A percentile compares a stretch with the other conserved stretches of the same genome.
Evolutionary conservation across 2,113 vertebrate genomes (phyloP).

Genomic region (Thunnus maccoyii): DNA sequence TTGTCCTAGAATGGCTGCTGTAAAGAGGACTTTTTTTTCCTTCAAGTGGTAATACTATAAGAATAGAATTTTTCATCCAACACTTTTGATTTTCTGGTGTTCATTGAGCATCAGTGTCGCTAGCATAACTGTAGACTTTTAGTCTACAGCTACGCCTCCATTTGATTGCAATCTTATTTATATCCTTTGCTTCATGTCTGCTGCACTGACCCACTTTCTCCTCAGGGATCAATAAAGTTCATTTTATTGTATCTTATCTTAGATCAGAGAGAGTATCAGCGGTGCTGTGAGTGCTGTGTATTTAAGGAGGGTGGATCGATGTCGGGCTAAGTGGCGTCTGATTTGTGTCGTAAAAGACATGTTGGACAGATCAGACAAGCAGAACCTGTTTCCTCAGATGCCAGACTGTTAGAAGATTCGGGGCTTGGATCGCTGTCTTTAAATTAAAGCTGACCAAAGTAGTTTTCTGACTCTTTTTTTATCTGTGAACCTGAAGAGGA

Average conservation of each 20-base stretch:
- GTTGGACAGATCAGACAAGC: slow-evolving; percentile 7
- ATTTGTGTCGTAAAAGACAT: not conserved
- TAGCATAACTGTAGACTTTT: too few species aligned
- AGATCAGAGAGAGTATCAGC: not conserved
- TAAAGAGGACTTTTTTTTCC: too few species aligned
- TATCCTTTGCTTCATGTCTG: not conserved
- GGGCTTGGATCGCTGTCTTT: not conserved
- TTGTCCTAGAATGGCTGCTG: too few species aligned
- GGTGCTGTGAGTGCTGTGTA: not conserved
- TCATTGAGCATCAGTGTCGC: too few species aligned
- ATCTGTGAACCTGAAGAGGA: too few species aligned
- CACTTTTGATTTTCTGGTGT: too few species aligned
- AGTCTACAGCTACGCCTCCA: too few species aligned
- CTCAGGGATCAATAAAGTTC: slow-evolving; percentile 23
- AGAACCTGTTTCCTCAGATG: not conserved
- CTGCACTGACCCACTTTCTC: slow-evolving; percentile 10
- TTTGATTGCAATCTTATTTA: not conserved
- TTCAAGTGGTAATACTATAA: too few species aligned
- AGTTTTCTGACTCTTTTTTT: not conserved
- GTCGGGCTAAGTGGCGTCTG: slow-evolving; percentile 18
- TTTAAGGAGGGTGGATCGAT: slow-evolving; percentile 25
- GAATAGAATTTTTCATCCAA: too few species aligned
- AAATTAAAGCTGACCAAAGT: not conserved
- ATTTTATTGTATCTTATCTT: slow-evolving; percentile 13
- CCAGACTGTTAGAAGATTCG: not conserved